Conservation (phyloP, 2,113 vertebrate genomes). For the Gallinago paraguaiae region DNA sequence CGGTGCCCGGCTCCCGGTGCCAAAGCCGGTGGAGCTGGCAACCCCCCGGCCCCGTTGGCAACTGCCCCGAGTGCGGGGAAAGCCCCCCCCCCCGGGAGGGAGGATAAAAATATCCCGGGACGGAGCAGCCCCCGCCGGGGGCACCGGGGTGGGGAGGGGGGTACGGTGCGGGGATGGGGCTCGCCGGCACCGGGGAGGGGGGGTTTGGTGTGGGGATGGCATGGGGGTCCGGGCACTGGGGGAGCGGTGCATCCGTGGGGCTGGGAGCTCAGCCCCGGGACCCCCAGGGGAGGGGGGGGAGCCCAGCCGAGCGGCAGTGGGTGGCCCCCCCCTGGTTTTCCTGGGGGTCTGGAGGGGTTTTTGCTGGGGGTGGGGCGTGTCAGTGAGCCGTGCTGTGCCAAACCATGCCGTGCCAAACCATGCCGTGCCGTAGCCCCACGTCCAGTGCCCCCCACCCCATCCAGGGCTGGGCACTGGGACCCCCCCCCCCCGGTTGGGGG, state of each 20-base stretch:
- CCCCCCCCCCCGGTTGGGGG: too few relatives aligned
- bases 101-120: not conserved
- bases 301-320: not conserved
- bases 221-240: not conserved
- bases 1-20: not conserved
- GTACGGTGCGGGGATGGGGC: not conserved
- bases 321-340: not conserved
- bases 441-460: too few relatives aligned
- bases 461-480: too few relatives aligned
- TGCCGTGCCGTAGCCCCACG: accelerated
- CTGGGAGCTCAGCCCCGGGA: not conserved
- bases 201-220: not conserved
- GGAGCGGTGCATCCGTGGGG: not conserved
- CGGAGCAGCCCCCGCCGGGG: not conserved
- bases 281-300: not conserved
- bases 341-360: not conserved
- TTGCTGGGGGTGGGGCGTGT: not conserved
- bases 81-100: not conserved
- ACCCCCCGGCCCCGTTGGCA: not conserved
- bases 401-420: not conserved
- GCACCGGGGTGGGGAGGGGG: not conserved
- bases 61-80: not conserved
- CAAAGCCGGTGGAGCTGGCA: not conserved
- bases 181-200: not conserved
- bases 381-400: not conserved